phyloP scores from a whole-genome alignment of 2,797 vertebrate genomes.

The Trematomus bernacchii region DNA sequence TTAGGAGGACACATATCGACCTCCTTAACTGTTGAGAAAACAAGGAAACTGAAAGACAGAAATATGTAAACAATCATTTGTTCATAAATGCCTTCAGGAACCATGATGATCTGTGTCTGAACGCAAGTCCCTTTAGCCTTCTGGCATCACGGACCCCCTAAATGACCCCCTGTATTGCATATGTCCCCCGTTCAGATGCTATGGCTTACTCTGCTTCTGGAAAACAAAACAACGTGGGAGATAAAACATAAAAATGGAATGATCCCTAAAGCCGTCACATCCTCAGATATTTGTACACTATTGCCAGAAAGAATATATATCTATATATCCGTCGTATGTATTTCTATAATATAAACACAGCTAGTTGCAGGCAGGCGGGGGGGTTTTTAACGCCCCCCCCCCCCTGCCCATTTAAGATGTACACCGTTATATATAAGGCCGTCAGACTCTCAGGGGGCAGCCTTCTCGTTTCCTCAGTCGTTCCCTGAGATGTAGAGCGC shows the following conservation, averaged over 20 bases:
- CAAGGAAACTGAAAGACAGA: conserved; percentile 42
- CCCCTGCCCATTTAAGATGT: conserved; percentile 64
- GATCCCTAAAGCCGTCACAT: conserved; percentile 76
- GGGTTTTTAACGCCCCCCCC: conserved; percentile 55
- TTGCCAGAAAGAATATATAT: conserved; percentile 84
- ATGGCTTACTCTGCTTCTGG: conserved; percentile 60
- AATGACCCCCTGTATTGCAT: conserved; percentile 64
- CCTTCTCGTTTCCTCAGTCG: conserved; percentile 89
- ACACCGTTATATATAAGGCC: conserved; percentile 78
- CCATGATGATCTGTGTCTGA: conserved; percentile 44
- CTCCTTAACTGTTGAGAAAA: conserved; percentile 7
- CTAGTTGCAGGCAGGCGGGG: conserved; percentile 84
- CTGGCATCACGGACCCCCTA: conserved; percentile 52
- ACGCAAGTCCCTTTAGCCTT: conserved; percentile 59
- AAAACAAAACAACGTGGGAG: conserved; percentile 46
- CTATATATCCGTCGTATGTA: conserved; percentile 83
- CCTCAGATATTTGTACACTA: conserved; percentile 79
- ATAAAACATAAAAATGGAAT: conserved; percentile 74
- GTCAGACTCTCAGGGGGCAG: conserved; percentile 82
- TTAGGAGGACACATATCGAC: conserved; percentile 58
- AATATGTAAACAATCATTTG: conserved; percentile 76
- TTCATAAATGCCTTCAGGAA: conserved; percentile 71
- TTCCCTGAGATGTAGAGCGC: conserved; percentile 99
- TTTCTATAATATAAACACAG: conserved; percentile 86
- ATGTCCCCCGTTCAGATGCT: conserved; percentile 58